These are phyloP conservation scores for Drosophila basisetae DNA, from an alignment of 2,888 invertebrate species.

Conservation along the genomic window DNA sequence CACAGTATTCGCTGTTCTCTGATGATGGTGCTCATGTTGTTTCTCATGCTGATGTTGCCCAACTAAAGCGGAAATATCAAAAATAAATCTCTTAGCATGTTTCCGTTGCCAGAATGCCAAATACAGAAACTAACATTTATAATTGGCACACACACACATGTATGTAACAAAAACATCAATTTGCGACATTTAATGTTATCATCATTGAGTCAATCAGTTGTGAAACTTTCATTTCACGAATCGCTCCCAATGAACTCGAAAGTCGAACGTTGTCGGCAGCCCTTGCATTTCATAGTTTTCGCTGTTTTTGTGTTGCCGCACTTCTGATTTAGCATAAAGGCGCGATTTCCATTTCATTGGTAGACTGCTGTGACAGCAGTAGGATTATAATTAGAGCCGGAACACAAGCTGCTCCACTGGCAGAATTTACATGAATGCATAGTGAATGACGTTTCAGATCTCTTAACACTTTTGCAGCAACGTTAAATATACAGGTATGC, in stretches of 20 bases:
- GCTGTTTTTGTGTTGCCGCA: constrained; percentile 2
- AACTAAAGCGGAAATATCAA: constrained; percentile 75
- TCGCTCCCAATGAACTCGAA: neutral
- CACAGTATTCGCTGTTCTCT: constrained; percentile 38
- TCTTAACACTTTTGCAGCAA: neutral
- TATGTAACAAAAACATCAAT: constrained; percentile 77
- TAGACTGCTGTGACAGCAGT: neutral
- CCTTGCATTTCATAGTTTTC: neutral
- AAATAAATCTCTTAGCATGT: constrained; percentile 74
- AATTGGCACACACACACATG: constrained; percentile 43
- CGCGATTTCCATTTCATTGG: constrained; percentile 14
- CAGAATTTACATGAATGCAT: constrained; percentile 13
- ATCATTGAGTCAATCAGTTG: constrained; percentile 80
- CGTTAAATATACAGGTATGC: neutral
- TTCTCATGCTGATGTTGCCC: constrained; percentile 40
- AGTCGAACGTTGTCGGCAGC: constrained; percentile 1
- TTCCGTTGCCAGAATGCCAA: constrained; percentile 72
- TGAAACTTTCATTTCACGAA: constrained; percentile 63
- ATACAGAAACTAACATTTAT: constrained; percentile 59
- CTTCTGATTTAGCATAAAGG: constrained; percentile 10
- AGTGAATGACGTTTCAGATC: constrained; percentile 10
- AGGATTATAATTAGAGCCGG: constrained; percentile 16
- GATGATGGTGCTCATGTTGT: constrained; percentile 42
- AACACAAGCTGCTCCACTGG: neutral
- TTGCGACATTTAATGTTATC: constrained; percentile 78